A percentile compares a stretch with the other conserved stretches of the same genome.
Evolutionary conservation across 2,113 vertebrate species (phyloP).

Genomic region (Amphiprion percula): DNA sequence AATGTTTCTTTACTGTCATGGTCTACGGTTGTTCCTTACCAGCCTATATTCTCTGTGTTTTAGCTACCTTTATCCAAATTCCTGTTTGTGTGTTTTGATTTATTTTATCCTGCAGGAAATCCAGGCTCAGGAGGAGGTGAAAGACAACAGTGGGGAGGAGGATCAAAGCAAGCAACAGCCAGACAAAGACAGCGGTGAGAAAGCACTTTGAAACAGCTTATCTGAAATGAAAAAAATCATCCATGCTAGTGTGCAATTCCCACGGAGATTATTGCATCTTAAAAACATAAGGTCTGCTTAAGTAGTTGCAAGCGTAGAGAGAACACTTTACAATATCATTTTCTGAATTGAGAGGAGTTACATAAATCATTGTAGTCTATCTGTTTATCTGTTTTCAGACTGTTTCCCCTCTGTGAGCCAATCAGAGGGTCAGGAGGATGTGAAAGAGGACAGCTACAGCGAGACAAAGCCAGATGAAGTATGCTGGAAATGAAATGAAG

Average conservation of each 20-base stretch:
- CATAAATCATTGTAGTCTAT: background rate
- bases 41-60: background rate
- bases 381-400: background rate
- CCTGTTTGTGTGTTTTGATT: background rate
- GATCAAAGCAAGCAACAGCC: constrained; percentile 33
- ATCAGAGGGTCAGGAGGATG: constrained; percentile 60
- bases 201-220: background rate
- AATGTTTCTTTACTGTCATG: background rate
- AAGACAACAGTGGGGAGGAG: constrained; percentile 21
- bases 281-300: background rate
- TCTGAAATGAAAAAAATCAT: background rate
- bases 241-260: background rate
- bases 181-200: constrained; percentile 51
- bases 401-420: constrained; percentile 36
- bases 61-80: too few relatives aligned
- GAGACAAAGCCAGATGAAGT: constrained; percentile 70
- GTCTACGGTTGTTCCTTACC: background rate
- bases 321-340: too few relatives aligned
- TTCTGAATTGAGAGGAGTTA: background rate
- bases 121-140: constrained; percentile 9
- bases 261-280: background rate
- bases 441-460: constrained; percentile 49
- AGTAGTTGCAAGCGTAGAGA: background rate
- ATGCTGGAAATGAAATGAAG: constrained; percentile 4
- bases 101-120: constrained; percentile 34